phyloP scores from a whole-genome alignment of 2,888 invertebrate genomes.

The Hyposoter dolosus region DNA sequence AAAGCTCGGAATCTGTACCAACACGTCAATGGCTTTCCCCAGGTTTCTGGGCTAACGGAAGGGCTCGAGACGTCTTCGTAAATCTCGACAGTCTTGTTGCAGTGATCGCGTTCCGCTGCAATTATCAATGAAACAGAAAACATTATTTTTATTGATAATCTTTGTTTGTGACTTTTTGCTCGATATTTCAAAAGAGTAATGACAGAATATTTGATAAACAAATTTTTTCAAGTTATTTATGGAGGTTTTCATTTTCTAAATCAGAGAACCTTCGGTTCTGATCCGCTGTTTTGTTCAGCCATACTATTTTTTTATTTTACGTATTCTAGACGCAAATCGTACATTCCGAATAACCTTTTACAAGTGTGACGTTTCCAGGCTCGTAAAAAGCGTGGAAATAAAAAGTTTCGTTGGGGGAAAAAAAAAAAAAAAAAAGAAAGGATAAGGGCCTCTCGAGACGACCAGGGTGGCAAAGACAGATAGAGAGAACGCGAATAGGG shows the following conservation, averaged over 20 bases:
- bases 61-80: slow-evolving; percentile 97
- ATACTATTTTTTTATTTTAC: background rate
- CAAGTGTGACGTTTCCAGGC: slow-evolving; percentile 6
- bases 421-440: slow-evolving; percentile 44
- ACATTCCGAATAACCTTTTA: background rate
- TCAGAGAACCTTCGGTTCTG: background rate
- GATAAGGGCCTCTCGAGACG: slow-evolving; percentile 50
- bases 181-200: background rate
- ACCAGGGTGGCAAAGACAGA: slow-evolving; percentile 16
- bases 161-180: background rate
- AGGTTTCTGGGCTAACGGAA: slow-evolving; percentile 92
- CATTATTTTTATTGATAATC: background rate
- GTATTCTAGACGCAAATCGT: background rate
- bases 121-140: slow-evolving; percentile 42
- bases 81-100: slow-evolving; percentile 97
- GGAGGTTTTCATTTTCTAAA: background rate
- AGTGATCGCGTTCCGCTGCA: slow-evolving; percentile 91
- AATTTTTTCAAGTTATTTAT: background rate
- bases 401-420: slow-evolving; percentile 35
- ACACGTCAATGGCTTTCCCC: slow-evolving; percentile 94
- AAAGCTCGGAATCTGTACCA: slow-evolving; percentile 96
- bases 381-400: slow-evolving; percentile 30
- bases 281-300: background rate
- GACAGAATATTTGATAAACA: background rate
- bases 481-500: slow-evolving; percentile 20